Conservation (phyloP, 2,797 vertebrate genomes). For the Typhlichthys eigenmanni region DNA sequence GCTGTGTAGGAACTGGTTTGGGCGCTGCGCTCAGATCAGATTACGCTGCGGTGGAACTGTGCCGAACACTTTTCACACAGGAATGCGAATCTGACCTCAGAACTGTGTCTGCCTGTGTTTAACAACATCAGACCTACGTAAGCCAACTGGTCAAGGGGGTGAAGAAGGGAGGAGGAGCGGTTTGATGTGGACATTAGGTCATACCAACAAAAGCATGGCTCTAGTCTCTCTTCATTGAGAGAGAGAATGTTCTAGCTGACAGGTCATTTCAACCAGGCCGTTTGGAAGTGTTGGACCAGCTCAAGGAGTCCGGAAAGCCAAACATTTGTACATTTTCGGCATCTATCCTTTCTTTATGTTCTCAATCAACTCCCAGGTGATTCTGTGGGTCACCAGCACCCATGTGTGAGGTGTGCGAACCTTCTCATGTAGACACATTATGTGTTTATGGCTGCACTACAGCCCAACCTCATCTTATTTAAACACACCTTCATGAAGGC, state of each 20-base stretch:
- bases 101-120: conserved; percentile 44
- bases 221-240: conserved; percentile 46
- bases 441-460: neutral
- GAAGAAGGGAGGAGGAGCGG: conserved; percentile 13
- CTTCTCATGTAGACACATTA: neutral
- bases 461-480: neutral
- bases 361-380: conserved; percentile 19
- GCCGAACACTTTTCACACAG: neutral
- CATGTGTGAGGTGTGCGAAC: conserved; percentile 3
- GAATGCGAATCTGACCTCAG: conserved; percentile 32
- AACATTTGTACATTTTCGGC: conserved; percentile 61
- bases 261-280: conserved; percentile 65
- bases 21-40: conserved; percentile 46
- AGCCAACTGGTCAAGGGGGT: conserved; percentile 18
- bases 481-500: neutral
- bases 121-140: conserved; percentile 54
- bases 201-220: conserved; percentile 72
- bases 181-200: conserved; percentile 48
- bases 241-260: conserved; percentile 72
- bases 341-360: conserved; percentile 34
- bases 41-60: conserved; percentile 1
- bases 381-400: conserved; percentile 10
- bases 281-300: conserved; percentile 63
- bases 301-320: conserved; percentile 54
- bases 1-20: conserved; percentile 2